Base-by-base conservation (phyloP, 1,140 invertebrate genomes). In the Trachelipus rathkii region DNA sequence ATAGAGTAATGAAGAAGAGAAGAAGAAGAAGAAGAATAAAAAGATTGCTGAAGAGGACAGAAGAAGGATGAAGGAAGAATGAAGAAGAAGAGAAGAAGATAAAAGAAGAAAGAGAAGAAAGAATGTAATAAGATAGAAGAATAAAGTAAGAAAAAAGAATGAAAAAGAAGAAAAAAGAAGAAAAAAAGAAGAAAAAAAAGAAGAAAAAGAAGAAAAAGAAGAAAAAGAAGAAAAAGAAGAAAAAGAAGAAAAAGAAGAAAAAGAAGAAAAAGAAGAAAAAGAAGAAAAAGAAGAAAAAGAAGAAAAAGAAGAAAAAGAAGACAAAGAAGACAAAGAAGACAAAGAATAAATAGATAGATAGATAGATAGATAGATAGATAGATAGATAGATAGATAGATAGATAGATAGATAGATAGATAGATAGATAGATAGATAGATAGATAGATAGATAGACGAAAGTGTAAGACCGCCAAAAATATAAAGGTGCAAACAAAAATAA, bases 151-250 rank as follows among this genome's bases (percentile, higher is more conserved):
- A 70, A 71, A 23, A 44, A 23, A 23, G 23, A 71, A 15, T 19
- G 69, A 24, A 71, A 71, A 23, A 24, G 43, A 71, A 19, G 13
- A 24, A 71, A 71, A 9, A 21, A 23, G 10, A 9, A 71, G 8
- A 71, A 4, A 24, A 21, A 24, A 23, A 71, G 43, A 23, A 24
- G 69, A 71, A 21, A 71, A 9, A 44, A 71, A 23, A 9, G 8
- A 23, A 8, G 10, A 15, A 24, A 9, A 71, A 71, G 23, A 19
- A 19, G 24, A 70, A 9, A 10, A 70, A 71, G 21, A 23, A 21
- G 43, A 71, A 71, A 71, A 15, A 44, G 43, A 71, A 23, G 23
- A 71, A 23, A 71, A 10, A 71, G 19, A 44, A 71, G 43, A 23
- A 44, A 24, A 44, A 71, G 43, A 71, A 19, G 43, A 44, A 24